Evolutionary conservation across 1,140 invertebrate species (phyloP).

Genomic region (Lanistes nyassanus): DNA sequence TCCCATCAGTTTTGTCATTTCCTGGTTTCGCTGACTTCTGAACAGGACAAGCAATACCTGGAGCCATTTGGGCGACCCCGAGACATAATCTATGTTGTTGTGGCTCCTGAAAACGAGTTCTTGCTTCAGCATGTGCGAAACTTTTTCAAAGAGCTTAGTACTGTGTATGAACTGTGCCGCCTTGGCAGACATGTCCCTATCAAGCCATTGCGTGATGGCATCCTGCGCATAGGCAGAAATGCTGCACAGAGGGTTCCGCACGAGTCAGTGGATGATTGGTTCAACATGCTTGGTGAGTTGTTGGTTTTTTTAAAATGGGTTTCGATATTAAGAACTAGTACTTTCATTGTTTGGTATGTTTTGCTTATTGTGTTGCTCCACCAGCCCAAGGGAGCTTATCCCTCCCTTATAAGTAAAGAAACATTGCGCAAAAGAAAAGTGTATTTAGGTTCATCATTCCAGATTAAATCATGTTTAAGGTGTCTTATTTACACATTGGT

Average conservation of each 20-base stretch:
- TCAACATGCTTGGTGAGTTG: constrained; percentile 73
- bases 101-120: constrained; percentile 91
- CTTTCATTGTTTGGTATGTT: too few species aligned
- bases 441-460: too few species aligned
- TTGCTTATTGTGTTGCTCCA: too few species aligned
- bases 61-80: constrained; percentile 93
- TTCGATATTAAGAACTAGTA: background rate
- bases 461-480: too few species aligned
- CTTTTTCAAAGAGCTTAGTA: constrained; percentile 93
- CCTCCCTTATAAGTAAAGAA: too few species aligned
- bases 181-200: constrained; percentile 90
- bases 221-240: constrained; percentile 84
- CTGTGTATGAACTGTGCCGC: constrained; percentile 91
- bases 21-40: too few species aligned
- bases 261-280: constrained; percentile 90
- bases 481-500: too few species aligned
- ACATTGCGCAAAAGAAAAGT: too few species aligned
- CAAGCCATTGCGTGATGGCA: constrained; percentile 85
- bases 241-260: constrained; percentile 73
- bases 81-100: constrained; percentile 93
- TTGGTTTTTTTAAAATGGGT: background rate
- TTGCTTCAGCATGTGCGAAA: constrained; percentile 80
- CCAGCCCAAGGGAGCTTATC: too few species aligned
- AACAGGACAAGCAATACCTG: constrained; percentile 84
- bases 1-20: too few species aligned